These are phyloP conservation scores for Melanocharis versteri DNA, from an alignment of 2,113 vertebrate genomes.

Conservation along the genomic window DNA sequence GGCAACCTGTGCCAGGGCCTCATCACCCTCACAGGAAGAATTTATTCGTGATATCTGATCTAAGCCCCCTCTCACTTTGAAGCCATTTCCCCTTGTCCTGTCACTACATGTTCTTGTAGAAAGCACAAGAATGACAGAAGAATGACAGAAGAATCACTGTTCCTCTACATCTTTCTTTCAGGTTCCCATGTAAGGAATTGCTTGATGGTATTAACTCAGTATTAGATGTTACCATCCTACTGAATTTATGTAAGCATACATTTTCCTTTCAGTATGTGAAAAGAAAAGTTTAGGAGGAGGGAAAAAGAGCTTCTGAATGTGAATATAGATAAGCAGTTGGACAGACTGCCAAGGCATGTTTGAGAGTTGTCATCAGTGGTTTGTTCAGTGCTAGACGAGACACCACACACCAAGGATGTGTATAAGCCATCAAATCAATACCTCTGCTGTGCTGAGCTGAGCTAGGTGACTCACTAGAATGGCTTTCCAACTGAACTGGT, in stretches of 20 bases:
- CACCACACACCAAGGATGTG: not conserved
- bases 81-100: not conserved
- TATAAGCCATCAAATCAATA: not conserved
- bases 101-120: not conserved
- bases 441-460: not conserved
- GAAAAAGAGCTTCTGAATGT: not conserved
- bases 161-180: not conserved
- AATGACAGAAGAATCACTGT: not conserved
- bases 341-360: constrained; percentile 26
- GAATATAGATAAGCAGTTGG: not conserved
- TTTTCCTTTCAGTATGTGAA: not conserved
- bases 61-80: not conserved
- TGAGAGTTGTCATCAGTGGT: not conserved
- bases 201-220: not conserved
- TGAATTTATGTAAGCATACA: not conserved
- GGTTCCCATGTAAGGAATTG: not conserved
- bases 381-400: constrained; percentile 22
- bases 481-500: not conserved
- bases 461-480: not conserved
- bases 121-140: not conserved
- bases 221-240: not conserved
- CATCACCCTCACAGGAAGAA: not conserved
- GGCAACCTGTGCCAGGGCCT: not conserved
- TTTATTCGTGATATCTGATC: not conserved
- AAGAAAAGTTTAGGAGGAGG: not conserved